Base-by-base conservation (phyloP, 2,113 vertebrate genomes). In the Aythya baeri region DNA sequence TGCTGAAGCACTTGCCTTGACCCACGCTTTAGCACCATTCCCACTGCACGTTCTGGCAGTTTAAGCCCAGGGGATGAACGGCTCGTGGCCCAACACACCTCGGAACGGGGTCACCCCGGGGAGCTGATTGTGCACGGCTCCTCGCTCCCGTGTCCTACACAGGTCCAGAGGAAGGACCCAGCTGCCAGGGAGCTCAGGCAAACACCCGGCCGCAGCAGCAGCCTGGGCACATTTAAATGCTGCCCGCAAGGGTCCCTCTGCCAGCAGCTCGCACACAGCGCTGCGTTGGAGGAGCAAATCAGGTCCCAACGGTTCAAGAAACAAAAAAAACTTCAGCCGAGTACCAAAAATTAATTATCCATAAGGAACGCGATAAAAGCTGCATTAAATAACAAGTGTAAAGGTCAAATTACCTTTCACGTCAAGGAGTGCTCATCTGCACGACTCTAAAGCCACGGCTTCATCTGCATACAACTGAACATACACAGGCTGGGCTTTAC, bases 11-110 rank as follows among this genome's bases (percentile, higher is more conserved):
- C 81, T 59, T 50, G 43, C 16, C 89, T 36, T 29, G 73, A 77
- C 79, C 66, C 71, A 29, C 10, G 10, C 62, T 74, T 89, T 70
- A 80, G 65, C 88, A 80, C 17, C 31, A 55, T 31, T 79, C 88
- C 91, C 63, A 57, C 70, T 34, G 26, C 71, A 80, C 75, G 77
- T 65, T 29, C 82, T 94, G 61, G 94, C 14, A 11, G 82, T 91
- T 94, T 79, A 96, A 95, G 82, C 90, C 94, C 74, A 96, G 72
- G 86, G 70, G 92, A 85, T 83, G 76, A 93, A 95, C 59, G 85
- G 91, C 86, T 96, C 68, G 29, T 61, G 71, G 25, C 52, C 11
- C 76, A 36, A 85, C 80, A 89, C 20, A 83, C 43, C 66, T 32
- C 50, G 43, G 62, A 88, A 91, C 57, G 93, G 91, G 96, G 94